Percentiles rank a stretch among this genome's conserved stretches.
These are phyloP conservation scores for Prunella fulvescens DNA, from an alignment of 2,113 vertebrate genomes.

Conservation along the genomic window DNA sequence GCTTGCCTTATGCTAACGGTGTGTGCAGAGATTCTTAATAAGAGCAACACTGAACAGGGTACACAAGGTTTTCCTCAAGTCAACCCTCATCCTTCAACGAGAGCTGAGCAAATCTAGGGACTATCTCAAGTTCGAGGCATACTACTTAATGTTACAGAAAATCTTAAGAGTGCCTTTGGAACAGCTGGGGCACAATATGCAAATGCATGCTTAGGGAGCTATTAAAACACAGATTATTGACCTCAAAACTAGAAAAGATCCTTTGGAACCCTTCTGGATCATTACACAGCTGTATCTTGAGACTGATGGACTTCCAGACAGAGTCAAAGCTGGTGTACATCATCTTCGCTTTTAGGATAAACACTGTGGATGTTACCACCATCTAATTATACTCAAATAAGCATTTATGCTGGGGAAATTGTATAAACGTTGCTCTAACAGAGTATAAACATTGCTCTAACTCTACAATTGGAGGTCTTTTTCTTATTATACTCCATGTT, in stretches of 20 bases:
- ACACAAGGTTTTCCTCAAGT: not conserved
- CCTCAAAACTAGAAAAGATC: slow-evolving; percentile 7
- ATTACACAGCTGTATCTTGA: not conserved
- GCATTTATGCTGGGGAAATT: not conserved
- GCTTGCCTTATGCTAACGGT: not conserved
- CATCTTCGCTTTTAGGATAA: not conserved
- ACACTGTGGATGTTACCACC: not conserved
- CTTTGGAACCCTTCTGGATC: not conserved
- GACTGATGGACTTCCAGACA: not conserved
- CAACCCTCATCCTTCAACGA: not conserved
- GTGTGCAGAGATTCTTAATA: not conserved
- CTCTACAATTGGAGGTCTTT: not conserved
- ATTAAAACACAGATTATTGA: slow-evolving; percentile 9
- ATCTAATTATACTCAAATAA: not conserved
- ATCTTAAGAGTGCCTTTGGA: not conserved
- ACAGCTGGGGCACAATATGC: not conserved
- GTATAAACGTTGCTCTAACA: not conserved
- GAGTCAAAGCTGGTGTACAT: not conserved
- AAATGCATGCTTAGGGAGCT: not conserved
- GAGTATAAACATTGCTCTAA: not conserved
- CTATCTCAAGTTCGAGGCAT: not conserved
- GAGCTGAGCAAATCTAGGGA: not conserved
- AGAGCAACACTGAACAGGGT: not conserved
- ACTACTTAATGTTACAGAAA: not conserved
- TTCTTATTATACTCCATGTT: not conserved